Conservation (phyloP, 2,888 invertebrate species). For the Tubulanus polymorphus region DNA sequence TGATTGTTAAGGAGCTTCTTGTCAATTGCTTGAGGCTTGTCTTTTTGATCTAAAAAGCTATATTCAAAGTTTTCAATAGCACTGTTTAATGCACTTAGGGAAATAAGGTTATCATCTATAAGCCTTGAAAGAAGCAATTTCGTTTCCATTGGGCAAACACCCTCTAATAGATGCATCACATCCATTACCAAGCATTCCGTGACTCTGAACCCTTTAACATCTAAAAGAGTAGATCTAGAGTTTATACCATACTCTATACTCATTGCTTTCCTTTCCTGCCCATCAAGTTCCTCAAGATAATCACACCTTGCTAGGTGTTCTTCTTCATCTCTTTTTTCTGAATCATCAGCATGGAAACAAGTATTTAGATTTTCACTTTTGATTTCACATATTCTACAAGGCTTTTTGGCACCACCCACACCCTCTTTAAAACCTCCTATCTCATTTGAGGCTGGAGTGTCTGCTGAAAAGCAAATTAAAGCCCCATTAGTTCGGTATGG, state of each 20-base stretch:
- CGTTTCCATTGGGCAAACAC: not conserved
- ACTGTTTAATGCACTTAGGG: not conserved
- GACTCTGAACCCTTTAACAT: not conserved
- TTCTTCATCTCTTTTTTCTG: constrained; percentile 2
- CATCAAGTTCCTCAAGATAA: not conserved
- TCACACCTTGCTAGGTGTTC: constrained; percentile 11
- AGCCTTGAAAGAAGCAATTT: not conserved
- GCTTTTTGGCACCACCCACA: constrained; percentile 12
- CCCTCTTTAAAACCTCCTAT: constrained; percentile 20
- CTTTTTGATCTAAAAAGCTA: not conserved
- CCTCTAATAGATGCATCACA: not conserved
- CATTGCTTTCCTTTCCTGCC: not conserved
- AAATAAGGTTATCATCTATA: not conserved
- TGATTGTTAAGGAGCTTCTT: too few relatives aligned
- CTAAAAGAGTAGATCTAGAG: not conserved
- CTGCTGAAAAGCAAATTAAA: too few relatives aligned
- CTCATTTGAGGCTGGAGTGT: constrained; percentile 12
- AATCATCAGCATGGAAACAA: constrained; percentile 1
- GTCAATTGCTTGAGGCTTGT: too few relatives aligned
- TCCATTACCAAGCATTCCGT: not conserved
- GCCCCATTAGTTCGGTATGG: too few relatives aligned
- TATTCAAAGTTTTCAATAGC: not conserved
- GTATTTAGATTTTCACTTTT: not conserved
- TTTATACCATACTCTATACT: not conserved
- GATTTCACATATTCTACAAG: constrained; percentile 15